phyloP scores from a whole-genome alignment of 53 echinoderm and acorn worm genomes.

The Holothuria scabra region DNA sequence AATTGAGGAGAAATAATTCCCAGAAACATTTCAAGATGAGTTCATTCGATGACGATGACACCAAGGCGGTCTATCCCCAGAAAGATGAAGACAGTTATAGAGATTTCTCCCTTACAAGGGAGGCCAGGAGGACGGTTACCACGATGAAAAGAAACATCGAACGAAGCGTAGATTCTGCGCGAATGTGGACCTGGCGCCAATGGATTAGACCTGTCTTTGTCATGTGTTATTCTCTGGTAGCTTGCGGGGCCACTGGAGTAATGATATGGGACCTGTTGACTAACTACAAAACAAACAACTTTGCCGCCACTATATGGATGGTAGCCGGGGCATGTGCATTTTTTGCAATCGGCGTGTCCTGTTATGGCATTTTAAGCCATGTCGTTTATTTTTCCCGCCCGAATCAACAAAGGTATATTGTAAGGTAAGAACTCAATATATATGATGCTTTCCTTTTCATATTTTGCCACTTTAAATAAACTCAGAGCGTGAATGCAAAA shows the following conservation, averaged over 20 bases:
- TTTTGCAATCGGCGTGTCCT: slow-evolving; percentile 77
- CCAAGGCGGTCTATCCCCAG: background rate
- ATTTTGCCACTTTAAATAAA: too few relatives aligned
- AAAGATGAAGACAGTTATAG: background rate
- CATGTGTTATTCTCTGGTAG: slow-evolving; percentile 45
- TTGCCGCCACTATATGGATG: slow-evolving; percentile 55
- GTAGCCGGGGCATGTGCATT: slow-evolving; percentile 53
- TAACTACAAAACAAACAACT: background rate
- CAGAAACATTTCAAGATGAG: too few relatives aligned
- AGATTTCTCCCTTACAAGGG: background rate
- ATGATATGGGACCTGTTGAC: slow-evolving; percentile 49
- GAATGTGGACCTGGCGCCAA: slow-evolving; percentile 49
- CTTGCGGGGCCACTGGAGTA: slow-evolving; percentile 32
- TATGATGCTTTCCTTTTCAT: too few relatives aligned
- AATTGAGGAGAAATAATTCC: too few relatives aligned
- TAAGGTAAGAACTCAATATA: slow-evolving; percentile 64
- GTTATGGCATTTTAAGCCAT: slow-evolving; percentile 90
- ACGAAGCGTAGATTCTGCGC: background rate
- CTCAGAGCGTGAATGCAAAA: too few relatives aligned
- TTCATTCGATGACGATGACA: background rate
- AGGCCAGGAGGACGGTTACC: slow-evolving; percentile 3
- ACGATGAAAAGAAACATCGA: background rate
- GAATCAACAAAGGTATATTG: slow-evolving; percentile 78
- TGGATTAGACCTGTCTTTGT: slow-evolving; percentile 61
- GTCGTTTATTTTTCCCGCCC: slow-evolving; percentile 78